Conservation (phyloP, 2,113 vertebrate genomes). For the Lepus timidus region DNA sequence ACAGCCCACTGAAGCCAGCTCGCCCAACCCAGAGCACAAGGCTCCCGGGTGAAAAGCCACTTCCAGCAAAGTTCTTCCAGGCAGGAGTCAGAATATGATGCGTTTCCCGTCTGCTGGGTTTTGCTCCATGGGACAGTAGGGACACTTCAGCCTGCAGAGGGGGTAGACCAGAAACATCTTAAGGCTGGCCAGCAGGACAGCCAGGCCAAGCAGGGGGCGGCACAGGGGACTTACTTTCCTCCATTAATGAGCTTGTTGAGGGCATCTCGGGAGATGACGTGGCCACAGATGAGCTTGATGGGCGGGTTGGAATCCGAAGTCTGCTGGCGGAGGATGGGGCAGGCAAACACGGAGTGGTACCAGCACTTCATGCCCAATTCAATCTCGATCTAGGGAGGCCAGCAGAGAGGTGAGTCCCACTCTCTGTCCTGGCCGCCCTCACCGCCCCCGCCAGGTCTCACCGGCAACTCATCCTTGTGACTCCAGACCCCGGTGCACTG, state of each 20-base stretch:
- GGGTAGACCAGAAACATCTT: neutral
- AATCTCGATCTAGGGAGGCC: slow-evolving; percentile 91
- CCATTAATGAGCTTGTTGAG: slow-evolving; percentile 95
- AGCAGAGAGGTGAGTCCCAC: neutral
- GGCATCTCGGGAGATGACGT: slow-evolving; percentile 94
- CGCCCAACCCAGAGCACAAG: neutral
- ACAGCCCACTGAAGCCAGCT: neutral
- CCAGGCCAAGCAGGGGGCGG: too few relatives aligned
- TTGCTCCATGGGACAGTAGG: slow-evolving; percentile 96
- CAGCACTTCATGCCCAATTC: slow-evolving; percentile 96
- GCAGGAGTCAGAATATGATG: slow-evolving; percentile 92
- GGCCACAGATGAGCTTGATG: slow-evolving; percentile 95
- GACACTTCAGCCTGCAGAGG: slow-evolving; percentile 92
- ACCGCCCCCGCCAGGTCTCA: slow-evolving; percentile 78
- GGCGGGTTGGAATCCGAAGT: slow-evolving; percentile 95
- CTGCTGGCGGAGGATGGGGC: slow-evolving; percentile 94
- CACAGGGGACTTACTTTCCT: slow-evolving; percentile 90
- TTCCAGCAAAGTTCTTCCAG: slow-evolving; percentile 8
- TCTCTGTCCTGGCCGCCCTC: neutral
- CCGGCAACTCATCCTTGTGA: slow-evolving; percentile 94
- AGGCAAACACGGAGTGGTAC: slow-evolving; percentile 96
- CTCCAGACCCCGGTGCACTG: slow-evolving; percentile 95
- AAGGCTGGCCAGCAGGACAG: neutral
- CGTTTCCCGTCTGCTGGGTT: slow-evolving; percentile 95
- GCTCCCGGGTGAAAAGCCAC: neutral